phyloP scores from a whole-genome alignment of 1,140 invertebrate species.

The Caerostris darwini region DNA sequence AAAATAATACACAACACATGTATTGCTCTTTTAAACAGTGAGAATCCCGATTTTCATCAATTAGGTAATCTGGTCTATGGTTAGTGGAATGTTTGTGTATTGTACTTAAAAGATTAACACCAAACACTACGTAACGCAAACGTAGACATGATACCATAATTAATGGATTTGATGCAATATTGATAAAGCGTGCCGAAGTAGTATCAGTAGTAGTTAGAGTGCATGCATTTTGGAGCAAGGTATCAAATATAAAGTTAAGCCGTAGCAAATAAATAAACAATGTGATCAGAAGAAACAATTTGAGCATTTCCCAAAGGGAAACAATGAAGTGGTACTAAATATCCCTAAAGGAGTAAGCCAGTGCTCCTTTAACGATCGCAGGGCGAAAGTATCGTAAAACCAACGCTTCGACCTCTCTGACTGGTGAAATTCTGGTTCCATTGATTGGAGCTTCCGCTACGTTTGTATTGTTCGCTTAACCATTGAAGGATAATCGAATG shows the following conservation, averaged over 20 bases:
- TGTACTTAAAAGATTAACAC: too few relatives aligned
- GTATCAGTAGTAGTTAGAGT: background rate
- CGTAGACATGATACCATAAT: too few relatives aligned
- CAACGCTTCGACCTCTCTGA: background rate
- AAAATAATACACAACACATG: too few relatives aligned
- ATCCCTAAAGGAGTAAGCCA: background rate
- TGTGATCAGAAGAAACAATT: background rate
- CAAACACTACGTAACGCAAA: too few relatives aligned
- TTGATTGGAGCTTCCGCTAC: constrained; percentile 2
- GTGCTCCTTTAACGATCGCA: constrained; percentile 26
- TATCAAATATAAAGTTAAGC: background rate
- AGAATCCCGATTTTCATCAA: too few relatives aligned
- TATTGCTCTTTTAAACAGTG: too few relatives aligned
- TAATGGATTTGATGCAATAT: too few relatives aligned
- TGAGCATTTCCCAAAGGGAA: constrained; percentile 13
- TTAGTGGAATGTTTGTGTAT: too few relatives aligned
- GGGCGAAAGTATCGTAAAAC: constrained; percentile 32
- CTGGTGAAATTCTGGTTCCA: background rate
- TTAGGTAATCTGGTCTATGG: too few relatives aligned
- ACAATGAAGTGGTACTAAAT: constrained; percentile 7
- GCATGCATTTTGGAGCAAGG: background rate
- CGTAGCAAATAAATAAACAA: constrained; percentile 30
- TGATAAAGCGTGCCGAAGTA: too few relatives aligned
- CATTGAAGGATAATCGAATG: background rate
- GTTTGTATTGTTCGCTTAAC: background rate